These are phyloP conservation scores for Aulostomus chinensis DNA, from an alignment of 2,797 vertebrate genomes.

Conservation along the genomic window DNA sequence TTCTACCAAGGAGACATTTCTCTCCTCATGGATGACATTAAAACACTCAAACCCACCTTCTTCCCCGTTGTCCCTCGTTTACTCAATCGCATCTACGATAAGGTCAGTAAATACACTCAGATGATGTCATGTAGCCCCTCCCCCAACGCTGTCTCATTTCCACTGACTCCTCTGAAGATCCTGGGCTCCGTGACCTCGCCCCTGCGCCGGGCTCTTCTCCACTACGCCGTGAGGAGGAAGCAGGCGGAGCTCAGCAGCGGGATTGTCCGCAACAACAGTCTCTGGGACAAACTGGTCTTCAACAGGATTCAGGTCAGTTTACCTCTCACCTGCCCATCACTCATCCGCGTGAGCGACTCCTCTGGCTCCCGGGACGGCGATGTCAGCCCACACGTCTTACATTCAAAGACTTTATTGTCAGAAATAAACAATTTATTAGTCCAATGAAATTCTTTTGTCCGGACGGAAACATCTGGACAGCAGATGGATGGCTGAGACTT, in stretches of 20 bases:
- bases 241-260: slow-evolving; percentile 82
- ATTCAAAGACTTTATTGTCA: too few relatives aligned
- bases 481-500: too few relatives aligned
- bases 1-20: slow-evolving; percentile 85
- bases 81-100: slow-evolving; percentile 84
- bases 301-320: slow-evolving; percentile 81
- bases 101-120: slow-evolving; percentile 57
- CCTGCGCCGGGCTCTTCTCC: slow-evolving; percentile 72
- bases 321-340: too few relatives aligned
- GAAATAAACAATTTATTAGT: too few relatives aligned
- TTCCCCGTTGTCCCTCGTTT: slow-evolving; percentile 83
- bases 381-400: too few relatives aligned
- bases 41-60: slow-evolving; percentile 83
- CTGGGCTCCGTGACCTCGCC: slow-evolving; percentile 78
- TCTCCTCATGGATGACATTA: slow-evolving; percentile 85
- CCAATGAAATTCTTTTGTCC: too few relatives aligned
- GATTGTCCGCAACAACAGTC: slow-evolving; percentile 81
- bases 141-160: too few relatives aligned
- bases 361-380: too few relatives aligned
- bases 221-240: slow-evolving; percentile 80
- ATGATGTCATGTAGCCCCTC: too few relatives aligned
- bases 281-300: slow-evolving; percentile 84
- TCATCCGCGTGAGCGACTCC: too few relatives aligned
- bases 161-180: slow-evolving; percentile 55
- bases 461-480: too few relatives aligned